Evolutionary conservation across 2,888 invertebrate genomes (phyloP), one percentile per base, ranked within the genome.

Genomic region (Acronicta aceris): DNA sequence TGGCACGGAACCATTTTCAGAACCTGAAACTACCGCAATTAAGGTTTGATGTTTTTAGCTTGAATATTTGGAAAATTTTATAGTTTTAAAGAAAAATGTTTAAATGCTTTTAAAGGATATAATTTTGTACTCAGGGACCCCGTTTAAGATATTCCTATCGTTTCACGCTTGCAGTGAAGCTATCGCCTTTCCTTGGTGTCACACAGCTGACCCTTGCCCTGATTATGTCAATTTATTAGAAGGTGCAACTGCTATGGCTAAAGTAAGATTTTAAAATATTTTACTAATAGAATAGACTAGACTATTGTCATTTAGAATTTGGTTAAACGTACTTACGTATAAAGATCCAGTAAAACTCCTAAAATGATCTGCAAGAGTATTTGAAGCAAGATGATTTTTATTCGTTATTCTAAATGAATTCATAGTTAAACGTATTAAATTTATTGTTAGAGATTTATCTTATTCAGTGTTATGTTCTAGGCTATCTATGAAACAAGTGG

Each of bases 121-220:
- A 13, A 92, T 94, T 77, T 78, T 93, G 49, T 90, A 92, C 75
- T 90, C 93, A 36, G 89, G 89, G 15, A 86, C 85, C 30, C 92
- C 89, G 13, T 93, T 94, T 77, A 93, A 94, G 81, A 86, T 93
- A 72, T 94, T 92, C 60, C 51, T 94, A 46, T 83, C 93, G 1
- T 90, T 90, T 54, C 94, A 94, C 68, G 78, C 92, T 27, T 92
- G 83, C 66, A 93, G 93, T 68, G 93, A 94, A 79, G 85, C 89
- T 27, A 92, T 94, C 45, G 79, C 90, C 0, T 94, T 94, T 65
- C 94, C 94, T 0, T 94, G 94, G 94, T 92, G 93, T 71, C 85
- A 85, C 65, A 87, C 89, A 2, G 73, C 87, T 0, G 91, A 92
- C 1, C 91, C 94, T 9, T 93, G 93, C 45, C 81, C 88, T 3